Evolutionary conservation across 2,113 vertebrate genomes (phyloP).

Genomic region (Choloepus hoffmanni): DNA sequence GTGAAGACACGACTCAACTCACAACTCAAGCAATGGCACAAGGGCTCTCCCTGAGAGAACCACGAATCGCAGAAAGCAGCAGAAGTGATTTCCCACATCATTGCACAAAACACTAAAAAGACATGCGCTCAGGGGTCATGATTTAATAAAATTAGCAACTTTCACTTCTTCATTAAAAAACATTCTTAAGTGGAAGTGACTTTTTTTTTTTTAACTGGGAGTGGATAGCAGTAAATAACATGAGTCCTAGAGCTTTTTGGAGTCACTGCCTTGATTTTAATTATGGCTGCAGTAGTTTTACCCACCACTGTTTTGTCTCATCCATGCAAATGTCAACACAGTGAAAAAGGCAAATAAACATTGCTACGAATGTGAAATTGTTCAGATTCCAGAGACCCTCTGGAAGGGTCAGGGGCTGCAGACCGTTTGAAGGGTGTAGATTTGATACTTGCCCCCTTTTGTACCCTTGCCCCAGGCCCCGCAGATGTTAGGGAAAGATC

Average conservation of each 20-base stretch:
- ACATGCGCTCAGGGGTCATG: not conserved
- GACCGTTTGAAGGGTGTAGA: not conserved
- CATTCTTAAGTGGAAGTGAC: not conserved
- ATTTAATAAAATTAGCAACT: not conserved
- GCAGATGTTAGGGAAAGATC: not conserved
- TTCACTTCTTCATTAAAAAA: not conserved
- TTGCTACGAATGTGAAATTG: not conserved
- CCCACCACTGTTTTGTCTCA: not conserved
- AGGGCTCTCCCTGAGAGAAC: not conserved
- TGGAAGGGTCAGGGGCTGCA: not conserved
- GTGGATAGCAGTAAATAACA: not conserved
- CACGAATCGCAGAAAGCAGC: not conserved
- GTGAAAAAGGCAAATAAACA: not conserved
- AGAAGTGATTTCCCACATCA: not conserved
- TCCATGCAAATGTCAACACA: not conserved
- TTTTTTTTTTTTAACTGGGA: not conserved
- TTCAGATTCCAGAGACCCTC: not conserved
- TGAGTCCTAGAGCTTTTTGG: not conserved
- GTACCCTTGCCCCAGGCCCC: not conserved
- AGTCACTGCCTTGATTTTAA: not conserved
- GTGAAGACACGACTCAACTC: not conserved
- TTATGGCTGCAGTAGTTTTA: not conserved
- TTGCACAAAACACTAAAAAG: not conserved
- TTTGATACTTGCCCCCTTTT: too few relatives aligned
- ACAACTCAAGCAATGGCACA: not conserved